Evolutionary conservation across 2,113 vertebrate genomes (phyloP).

Genomic region (Phalacrocorax brasilianus): DNA sequence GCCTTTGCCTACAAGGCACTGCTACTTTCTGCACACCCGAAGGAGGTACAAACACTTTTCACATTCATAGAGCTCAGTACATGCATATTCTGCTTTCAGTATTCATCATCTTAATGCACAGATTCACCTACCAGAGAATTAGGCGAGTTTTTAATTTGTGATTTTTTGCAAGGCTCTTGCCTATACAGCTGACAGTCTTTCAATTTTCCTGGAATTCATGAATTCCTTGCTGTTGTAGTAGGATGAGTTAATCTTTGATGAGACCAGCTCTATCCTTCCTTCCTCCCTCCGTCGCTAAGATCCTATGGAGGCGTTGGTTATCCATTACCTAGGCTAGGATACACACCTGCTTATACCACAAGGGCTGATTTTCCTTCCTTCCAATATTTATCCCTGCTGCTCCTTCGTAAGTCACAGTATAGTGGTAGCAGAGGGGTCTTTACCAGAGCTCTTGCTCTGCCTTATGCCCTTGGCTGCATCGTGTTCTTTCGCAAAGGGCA

Average conservation of each 20-base stretch:
- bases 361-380: neutral
- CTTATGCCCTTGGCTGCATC: neutral
- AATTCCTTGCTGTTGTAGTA: neutral
- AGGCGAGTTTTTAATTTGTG: neutral
- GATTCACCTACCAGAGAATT: neutral
- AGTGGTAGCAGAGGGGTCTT: neutral
- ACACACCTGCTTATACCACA: neutral
- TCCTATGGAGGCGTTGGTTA: neutral
- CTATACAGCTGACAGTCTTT: neutral
- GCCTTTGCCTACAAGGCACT: neutral
- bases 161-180: neutral
- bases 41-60: neutral
- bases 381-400: neutral
- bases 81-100: neutral
- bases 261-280: neutral
- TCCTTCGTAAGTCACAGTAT: neutral
- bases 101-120: neutral
- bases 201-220: neutral
- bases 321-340: neutral
- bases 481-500: neutral
- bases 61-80: neutral
- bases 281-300: too few relatives aligned
- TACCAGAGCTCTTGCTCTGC: neutral
- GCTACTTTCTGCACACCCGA: neutral
- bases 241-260: neutral